These are phyloP conservation scores for Brachypteracias leptosomus DNA, from an alignment of 2,113 vertebrate species.

Conservation along the genomic window DNA sequence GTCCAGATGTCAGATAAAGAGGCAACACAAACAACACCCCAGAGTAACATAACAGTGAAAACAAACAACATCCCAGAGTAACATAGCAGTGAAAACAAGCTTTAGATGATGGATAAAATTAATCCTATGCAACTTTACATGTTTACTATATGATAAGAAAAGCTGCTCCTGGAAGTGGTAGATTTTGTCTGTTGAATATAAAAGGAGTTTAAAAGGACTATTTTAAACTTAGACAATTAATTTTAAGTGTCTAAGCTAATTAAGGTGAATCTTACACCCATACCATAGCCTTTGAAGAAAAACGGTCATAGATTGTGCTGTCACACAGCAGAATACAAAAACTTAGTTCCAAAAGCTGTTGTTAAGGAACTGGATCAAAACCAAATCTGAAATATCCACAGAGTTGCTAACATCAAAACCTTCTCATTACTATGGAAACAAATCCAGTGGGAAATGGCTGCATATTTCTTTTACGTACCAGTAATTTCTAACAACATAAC, in stretches of 20 bases:
- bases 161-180: neutral
- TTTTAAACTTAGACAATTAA: neutral
- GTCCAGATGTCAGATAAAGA: neutral
- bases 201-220: neutral
- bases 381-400: neutral
- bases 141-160: neutral
- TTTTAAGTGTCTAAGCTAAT: neutral
- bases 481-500: constrained; percentile 36
- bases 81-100: neutral
- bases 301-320: neutral
- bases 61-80: neutral
- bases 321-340: neutral
- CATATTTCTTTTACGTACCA: constrained; percentile 29
- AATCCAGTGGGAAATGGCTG: constrained; percentile 15
- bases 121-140: neutral
- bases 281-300: neutral
- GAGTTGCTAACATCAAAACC: neutral
- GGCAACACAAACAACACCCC: neutral
- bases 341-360: neutral
- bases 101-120: neutral
- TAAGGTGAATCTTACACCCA: neutral
- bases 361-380: neutral
- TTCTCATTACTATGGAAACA: constrained; percentile 18
- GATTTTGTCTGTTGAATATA: neutral
- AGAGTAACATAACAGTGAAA: neutral